These are phyloP conservation scores for Mystacides longicornis DNA, from an alignment of 2,888 invertebrate genomes.

Conservation along the genomic window DNA sequence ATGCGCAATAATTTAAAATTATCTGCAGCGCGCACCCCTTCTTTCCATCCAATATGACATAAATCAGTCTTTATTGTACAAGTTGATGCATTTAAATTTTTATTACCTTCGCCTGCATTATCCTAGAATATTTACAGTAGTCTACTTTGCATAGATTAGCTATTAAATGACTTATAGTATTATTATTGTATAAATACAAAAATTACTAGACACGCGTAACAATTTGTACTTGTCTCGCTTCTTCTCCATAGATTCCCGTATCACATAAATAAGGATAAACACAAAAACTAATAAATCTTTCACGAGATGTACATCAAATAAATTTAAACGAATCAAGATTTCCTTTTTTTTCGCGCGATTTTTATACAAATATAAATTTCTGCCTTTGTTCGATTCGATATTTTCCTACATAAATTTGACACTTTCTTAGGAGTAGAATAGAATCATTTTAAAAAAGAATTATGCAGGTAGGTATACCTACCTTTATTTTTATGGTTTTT, in stretches of 20 bases:
- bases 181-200: background rate
- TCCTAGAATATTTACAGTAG: slow-evolving; percentile 12
- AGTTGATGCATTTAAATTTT: slow-evolving; percentile 26
- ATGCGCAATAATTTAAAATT: slow-evolving; percentile 25
- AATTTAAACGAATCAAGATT: too few species aligned
- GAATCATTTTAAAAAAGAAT: too few species aligned
- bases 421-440: too few species aligned
- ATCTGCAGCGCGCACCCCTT: slow-evolving; percentile 23
- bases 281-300: background rate
- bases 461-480: too few species aligned
- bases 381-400: too few species aligned
- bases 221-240: too few species aligned
- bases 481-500: too few species aligned
- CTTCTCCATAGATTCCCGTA: too few species aligned
- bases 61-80: slow-evolving; percentile 25
- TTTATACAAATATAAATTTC: too few species aligned
- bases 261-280: background rate
- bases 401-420: too few species aligned
- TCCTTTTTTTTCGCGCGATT: too few species aligned
- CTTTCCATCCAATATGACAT: slow-evolving; percentile 24
- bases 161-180: slow-evolving; percentile 25
- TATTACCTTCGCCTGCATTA: slow-evolving; percentile 26
- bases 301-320: background rate
- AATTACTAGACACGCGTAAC: background rate
- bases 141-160: slow-evolving; percentile 26